Conservation (phyloP, 2,113 vertebrate species). For the Halichoerus grypus region DNA sequence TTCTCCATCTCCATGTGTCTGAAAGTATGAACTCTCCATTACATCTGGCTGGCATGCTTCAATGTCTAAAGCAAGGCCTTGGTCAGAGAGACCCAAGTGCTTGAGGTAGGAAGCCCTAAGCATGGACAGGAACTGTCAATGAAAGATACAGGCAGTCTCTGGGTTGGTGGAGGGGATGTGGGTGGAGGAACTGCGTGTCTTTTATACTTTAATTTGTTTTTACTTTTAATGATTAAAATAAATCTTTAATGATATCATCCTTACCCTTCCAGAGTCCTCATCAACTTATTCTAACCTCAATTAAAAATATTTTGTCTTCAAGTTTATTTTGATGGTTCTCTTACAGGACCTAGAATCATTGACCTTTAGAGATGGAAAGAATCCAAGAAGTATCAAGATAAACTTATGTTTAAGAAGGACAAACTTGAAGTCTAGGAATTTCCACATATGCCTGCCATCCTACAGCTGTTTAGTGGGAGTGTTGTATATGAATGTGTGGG, state of each 20-base stretch:
- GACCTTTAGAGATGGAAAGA: conserved; percentile 32
- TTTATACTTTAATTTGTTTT: not conserved
- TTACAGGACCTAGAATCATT: not conserved
- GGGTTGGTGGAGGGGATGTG: not conserved
- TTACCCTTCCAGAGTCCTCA: not conserved
- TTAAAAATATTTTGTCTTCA: not conserved
- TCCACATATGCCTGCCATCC: not conserved
- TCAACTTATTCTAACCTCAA: not conserved
- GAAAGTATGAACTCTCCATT: not conserved
- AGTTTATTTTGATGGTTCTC: not conserved
- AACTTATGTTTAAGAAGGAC: conserved; percentile 2
- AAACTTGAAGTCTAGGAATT: not conserved
- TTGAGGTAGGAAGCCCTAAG: not conserved
- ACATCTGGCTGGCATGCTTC: not conserved
- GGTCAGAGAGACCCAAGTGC: not conserved
- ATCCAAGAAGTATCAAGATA: not conserved
- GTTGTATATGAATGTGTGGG: not conserved
- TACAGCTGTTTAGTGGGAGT: not conserved
- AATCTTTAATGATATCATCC: not conserved
- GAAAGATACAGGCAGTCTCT: not conserved
- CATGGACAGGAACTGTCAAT: not conserved
- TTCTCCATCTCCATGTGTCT: not conserved
- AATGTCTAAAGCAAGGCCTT: not conserved
- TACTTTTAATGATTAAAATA: not conserved
- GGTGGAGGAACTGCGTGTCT: not conserved